phyloP scores from a whole-genome alignment of 2,888 invertebrate genomes.

The Sturmia bella region DNA sequence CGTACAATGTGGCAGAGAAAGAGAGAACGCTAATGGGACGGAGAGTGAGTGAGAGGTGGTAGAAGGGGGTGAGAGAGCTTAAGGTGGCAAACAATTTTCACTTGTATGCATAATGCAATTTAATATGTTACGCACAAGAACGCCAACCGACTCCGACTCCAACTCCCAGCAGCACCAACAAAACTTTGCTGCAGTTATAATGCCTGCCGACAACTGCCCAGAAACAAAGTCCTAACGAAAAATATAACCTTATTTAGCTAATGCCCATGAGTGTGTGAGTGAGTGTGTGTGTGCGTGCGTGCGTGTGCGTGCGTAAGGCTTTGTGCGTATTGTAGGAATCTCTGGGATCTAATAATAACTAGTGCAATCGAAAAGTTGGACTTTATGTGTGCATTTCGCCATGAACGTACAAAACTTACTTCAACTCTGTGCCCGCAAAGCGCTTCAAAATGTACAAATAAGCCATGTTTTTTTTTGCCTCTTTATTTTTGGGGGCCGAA shows the following conservation, averaged over 20 bases:
- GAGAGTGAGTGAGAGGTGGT: not conserved
- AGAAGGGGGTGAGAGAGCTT: slow-evolving; percentile 43
- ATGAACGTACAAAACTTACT: slow-evolving; percentile 14
- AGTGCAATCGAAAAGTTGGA: slow-evolving; percentile 40
- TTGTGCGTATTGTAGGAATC: slow-evolving; percentile 31
- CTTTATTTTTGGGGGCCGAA: not conserved
- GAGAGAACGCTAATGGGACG: not conserved
- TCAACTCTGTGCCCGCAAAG: not conserved
- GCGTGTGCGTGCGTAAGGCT: slow-evolving; percentile 10
- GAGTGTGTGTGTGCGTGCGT: slow-evolving; percentile 16
- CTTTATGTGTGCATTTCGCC: slow-evolving; percentile 15
- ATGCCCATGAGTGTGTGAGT: not conserved
- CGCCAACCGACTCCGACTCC: slow-evolving; percentile 14
- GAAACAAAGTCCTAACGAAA: slow-evolving; percentile 51
- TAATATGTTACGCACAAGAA: slow-evolving; percentile 71
- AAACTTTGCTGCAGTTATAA: no score
- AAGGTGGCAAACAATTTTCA: slow-evolving; percentile 72
- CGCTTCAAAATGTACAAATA: slow-evolving; percentile 41
- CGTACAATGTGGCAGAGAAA: not conserved
- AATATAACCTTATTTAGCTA: slow-evolving; percentile 37
- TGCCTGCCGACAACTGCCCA: slow-evolving; percentile 44
- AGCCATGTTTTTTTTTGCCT: slow-evolving; percentile 34
- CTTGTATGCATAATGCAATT: slow-evolving; percentile 73
- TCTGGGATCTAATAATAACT: slow-evolving; percentile 55
- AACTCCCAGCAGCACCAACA: not conserved